A percentile compares a stretch with the other conserved stretches of the same genome.
Conservation (phyloP, 1,140 invertebrate genomes). For the Whitmania pigra region DNA sequence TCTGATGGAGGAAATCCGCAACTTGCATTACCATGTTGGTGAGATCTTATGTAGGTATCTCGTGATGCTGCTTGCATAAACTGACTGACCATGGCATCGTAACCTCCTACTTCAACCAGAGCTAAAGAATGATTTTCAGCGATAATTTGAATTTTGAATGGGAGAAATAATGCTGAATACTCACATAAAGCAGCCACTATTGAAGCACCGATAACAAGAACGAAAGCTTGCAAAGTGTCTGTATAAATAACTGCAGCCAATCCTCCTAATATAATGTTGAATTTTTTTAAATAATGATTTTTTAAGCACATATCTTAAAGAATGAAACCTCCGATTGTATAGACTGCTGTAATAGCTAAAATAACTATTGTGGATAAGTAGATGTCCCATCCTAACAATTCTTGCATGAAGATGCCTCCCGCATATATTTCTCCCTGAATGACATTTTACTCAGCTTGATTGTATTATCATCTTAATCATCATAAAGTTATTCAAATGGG, state of each 20-base stretch:
- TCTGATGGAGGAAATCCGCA: constrained; percentile 23
- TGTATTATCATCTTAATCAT: background rate
- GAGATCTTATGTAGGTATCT: background rate
- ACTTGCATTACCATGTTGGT: background rate
- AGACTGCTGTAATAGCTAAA: constrained; percentile 34
- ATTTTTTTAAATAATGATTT: background rate
- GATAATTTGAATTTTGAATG: background rate
- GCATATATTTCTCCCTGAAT: constrained; percentile 46
- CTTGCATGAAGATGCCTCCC: constrained; percentile 47
- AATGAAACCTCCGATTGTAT: constrained; percentile 32
- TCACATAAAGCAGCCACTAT: constrained; percentile 46
- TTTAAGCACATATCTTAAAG: background rate
- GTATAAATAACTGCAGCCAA: constrained; percentile 52
- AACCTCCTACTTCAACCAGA: constrained; percentile 20
- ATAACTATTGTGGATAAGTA: constrained; percentile 38
- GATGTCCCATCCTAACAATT: constrained; percentile 43
- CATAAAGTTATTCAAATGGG: background rate
- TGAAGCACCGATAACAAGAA: constrained; percentile 49
- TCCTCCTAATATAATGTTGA: constrained; percentile 39
- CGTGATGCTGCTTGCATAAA: constrained; percentile 8
- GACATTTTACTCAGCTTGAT: constrained; percentile 2
- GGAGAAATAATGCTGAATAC: constrained; percentile 8
- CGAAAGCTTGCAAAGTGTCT: constrained; percentile 49
- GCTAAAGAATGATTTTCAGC: background rate
- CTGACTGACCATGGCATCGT: constrained; percentile 22